Evolutionary conservation across 2,888 invertebrate genomes (phyloP), one percentile per base, ranked within the genome.

Genomic region (Brachycybe producta): DNA sequence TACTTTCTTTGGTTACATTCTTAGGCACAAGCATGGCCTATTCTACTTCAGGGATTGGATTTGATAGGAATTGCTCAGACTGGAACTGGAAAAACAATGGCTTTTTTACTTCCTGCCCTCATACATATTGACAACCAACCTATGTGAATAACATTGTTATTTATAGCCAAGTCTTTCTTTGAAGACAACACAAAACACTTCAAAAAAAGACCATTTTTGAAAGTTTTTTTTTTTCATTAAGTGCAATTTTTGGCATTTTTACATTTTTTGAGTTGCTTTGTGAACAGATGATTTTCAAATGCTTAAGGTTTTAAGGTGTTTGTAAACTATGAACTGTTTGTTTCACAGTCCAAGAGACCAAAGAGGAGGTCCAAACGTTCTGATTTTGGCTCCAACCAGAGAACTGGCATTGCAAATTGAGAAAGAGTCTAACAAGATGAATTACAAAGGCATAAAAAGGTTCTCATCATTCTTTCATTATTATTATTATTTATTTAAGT

Each of bases 31-130:
- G 84, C 88, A 0, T 97, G 95, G 95, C 97, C 97, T 1, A 76
- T 95, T 53, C 72, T 95, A 0, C 68, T 97, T 36, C 78, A 79
- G 61, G 97, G 97, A 0, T 78, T 82, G 62, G 95, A 97, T 68
- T 69, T 95, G 64, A 94, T 97, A 65, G 95, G 95, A 7, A 94
- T 97, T 57, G 95, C 95, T 1, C 94, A 92, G 70, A 90, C 90
- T 5, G 88, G 88, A 50, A 87, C 87, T 17, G 78, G 76, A 65
- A 97, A 97, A 71, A 97, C 97, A 0, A 71, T 97, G 51, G 95
- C 92, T 0, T 95, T 92, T 63, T 70, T 94, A 1, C 65, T 95
- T 48, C 95, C 95, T 7, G 94, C 90, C 11, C 73, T 95, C 58
- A 83, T 95, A 57, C 94, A 95, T 63, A 90, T 91, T 54, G 87